Base-by-base conservation (phyloP, 2,113 vertebrate genomes). In the Dicerorhinus sumatrensis region DNA sequence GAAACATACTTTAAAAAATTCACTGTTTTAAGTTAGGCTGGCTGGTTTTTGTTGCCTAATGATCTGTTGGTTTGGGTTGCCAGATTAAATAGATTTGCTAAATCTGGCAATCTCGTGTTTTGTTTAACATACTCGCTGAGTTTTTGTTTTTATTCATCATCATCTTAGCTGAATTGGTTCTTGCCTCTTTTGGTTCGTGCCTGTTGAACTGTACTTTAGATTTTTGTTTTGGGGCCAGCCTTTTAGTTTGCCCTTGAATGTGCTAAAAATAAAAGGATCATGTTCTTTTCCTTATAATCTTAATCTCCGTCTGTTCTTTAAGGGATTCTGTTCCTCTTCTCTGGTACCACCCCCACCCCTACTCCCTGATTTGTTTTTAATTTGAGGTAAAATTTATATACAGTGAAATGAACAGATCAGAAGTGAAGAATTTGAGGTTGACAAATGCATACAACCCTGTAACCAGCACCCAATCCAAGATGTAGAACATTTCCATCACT, bases 161-260 rank as follows among this genome's bases (percentile, higher is more conserved):
- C 36, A 10, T 95, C 84, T 60, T 12, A 4, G 67, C 39, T 89
- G 31, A 92, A 73, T 46, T 0, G 1, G 0, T 67, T 95, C 1
- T 0, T 89, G 82, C 73, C 85, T 54, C 1, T 51, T 95, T 93
- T 95, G 72, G 0, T 89, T 97, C 20, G 9, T 96, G 88, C 83
- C 72, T 77, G 13, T 91, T 65, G 81, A 33, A n/a, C 75, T 81
- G 54, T 82, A 23, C 54, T 94, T 85, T 10, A 95, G 62, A 36
- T 87, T 96, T 94, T 92, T 97, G 91, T 7, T 98, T 98, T 89
- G 65, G 80, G 86, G 46, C 60, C 62, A 96, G 54, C 8, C 21
- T 77, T 1, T 0, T 91, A 54, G 27, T 97, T 98, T 97, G 91
- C 12, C 46, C 36, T 6, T 82, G n/a, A 62, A 96, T 58, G 29